Evolutionary conservation across 2,797 vertebrate species (phyloP).

Genomic region (Melanotaenia nigrans): DNA sequence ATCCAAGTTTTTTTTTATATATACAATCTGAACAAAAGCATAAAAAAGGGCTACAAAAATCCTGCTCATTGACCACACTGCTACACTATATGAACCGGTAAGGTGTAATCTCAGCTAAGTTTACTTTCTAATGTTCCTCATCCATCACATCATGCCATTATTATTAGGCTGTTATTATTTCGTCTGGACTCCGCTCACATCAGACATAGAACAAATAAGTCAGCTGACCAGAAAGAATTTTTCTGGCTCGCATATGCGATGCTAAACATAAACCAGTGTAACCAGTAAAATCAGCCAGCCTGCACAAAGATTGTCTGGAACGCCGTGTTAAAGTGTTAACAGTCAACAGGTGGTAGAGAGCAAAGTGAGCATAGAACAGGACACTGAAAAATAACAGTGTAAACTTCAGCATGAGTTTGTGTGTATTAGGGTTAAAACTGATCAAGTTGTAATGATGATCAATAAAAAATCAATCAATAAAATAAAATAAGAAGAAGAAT

Average conservation of each 20-base stretch:
- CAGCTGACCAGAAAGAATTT: constrained; percentile 17
- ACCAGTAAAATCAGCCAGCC: constrained; percentile 8
- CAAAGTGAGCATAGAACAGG: background rate
- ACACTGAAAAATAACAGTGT: constrained; percentile 7
- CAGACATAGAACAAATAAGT: background rate
- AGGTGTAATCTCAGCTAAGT: background rate
- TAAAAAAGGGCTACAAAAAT: background rate
- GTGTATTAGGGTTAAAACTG: background rate
- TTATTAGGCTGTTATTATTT: constrained; percentile 7
- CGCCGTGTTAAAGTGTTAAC: constrained; percentile 30
- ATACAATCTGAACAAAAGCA: background rate
- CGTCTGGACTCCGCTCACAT: background rate
- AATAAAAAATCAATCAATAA: background rate
- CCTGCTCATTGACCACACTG: background rate
- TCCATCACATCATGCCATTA: background rate
- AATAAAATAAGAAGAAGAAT: background rate
- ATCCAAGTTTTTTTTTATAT: background rate
- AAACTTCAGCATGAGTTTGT: constrained; percentile 1
- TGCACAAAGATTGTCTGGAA: background rate
- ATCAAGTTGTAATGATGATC: background rate
- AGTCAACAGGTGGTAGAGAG: constrained; percentile 28
- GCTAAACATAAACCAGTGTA: constrained; percentile 28
- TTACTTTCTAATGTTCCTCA: background rate
- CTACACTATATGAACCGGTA: background rate
- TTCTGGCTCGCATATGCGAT: background rate